Evolutionary conservation across 2,888 invertebrate genomes (phyloP).

Genomic region (Metacarcinus magister): DNA sequence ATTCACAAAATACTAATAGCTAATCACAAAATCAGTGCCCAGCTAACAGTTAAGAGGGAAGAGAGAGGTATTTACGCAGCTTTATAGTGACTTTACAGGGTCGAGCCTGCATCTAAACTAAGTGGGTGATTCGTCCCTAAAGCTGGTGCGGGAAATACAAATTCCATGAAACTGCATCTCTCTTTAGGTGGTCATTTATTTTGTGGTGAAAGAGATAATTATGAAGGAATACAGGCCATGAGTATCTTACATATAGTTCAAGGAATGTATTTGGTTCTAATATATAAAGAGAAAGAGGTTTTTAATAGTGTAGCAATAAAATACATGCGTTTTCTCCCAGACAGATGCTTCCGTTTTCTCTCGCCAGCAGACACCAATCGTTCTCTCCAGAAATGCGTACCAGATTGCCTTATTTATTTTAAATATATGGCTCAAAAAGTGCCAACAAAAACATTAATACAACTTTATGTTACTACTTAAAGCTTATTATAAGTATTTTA

Average conservation of each 20-base stretch:
- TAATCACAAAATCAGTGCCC: too few relatives aligned
- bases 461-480: neutral
- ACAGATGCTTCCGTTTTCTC: constrained; percentile 62
- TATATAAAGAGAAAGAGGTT: neutral
- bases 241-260: neutral
- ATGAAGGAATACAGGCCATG: neutral
- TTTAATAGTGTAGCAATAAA: neutral
- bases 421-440: neutral
- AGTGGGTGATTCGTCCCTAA: neutral
- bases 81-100: too few relatives aligned
- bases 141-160: neutral
- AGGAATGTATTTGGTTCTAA: neutral
- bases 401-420: constrained; percentile 10
- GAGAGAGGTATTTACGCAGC: neutral
- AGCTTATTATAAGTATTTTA: neutral
- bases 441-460: neutral
- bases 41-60: neutral
- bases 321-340: neutral
- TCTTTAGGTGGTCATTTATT: neutral
- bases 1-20: too few relatives aligned
- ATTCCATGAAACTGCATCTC: neutral
- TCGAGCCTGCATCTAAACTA: neutral
- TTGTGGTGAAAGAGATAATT: neutral
- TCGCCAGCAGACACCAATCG: constrained; percentile 56
- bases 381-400: constrained; percentile 68